Base-by-base conservation (phyloP, 2,113 vertebrate genomes). In the Mystacornis crossleyi region DNA sequence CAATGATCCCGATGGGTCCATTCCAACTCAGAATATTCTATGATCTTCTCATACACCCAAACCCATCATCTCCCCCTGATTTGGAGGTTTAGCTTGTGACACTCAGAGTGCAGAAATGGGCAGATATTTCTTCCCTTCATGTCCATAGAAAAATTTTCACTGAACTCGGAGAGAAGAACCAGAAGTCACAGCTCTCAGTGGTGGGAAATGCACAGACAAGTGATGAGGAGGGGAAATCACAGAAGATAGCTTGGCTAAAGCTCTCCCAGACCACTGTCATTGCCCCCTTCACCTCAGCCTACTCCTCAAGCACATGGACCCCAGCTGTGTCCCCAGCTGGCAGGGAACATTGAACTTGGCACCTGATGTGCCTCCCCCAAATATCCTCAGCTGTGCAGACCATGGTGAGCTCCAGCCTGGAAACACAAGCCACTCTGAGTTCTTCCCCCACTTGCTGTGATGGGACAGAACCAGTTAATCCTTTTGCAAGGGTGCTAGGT, bases 1-100 rank as follows among this genome's bases (percentile, higher is more conserved):
- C 1, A 0, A 57, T 36, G 5, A 33, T 50, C 23, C 34, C 36
- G 21, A 12, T 55, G 34, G 8, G 8, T 12, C 9, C 20, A 15
- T 33, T 81, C 43, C 43, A 36, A 28, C 36, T 65, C 14, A 73
- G 42, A 21, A 28, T 36, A 33, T 51, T 65, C 9, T 43, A 1
- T 58, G 26, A 36, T 34, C n/a, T 58, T 58, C 33, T 78, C 47
- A 40, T 36, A 38, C 10, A 38, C 9, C 4, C 48, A 75, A 71
- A 58, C 8, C 8, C 61, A 80, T 8, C 29, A 67, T 18, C 36
- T 88, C 20, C 26, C 51, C 58, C 34, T 47, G 26, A 51, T 78
- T 19, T 86, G 54, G 29, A 47, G 10, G 8, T 55, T 93, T 53
- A 81, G 10, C 16, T 73, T 77, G 14, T 10, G 12, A 33, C 11